These are phyloP conservation scores for Latrodectus elegans DNA, from an alignment of 2,888 invertebrate species.

Conservation along the genomic window DNA sequence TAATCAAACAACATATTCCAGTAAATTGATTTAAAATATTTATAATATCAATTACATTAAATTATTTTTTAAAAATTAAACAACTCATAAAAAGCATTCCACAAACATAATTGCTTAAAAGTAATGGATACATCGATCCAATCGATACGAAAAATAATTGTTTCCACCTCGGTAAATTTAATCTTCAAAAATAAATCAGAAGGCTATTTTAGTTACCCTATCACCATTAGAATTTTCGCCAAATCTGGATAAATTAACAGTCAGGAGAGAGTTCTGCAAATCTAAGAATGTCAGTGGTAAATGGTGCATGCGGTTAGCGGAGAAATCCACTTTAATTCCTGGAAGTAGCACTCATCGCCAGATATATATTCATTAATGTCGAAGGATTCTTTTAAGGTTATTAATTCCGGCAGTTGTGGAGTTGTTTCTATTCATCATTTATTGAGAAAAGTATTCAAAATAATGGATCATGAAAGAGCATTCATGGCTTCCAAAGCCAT, in stretches of 20 bases:
- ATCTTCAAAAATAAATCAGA: neutral
- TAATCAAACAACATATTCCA: no score
- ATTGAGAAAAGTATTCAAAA: no score
- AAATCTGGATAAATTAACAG: neutral
- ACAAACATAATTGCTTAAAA: no score
- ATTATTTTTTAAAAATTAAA: no score
- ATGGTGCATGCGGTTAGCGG: neutral
- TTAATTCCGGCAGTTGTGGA: neutral
- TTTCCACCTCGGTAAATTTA: neutral
- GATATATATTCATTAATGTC: conserved; percentile 3
- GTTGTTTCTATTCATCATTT: no score
- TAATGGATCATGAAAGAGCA: no score
- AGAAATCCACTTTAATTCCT: neutral
- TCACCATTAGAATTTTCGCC: neutral
- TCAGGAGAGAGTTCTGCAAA: neutral
- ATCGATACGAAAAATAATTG: neutral
- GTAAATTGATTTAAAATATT: no score
- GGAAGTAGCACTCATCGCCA: neutral
- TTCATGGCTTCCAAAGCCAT: no score
- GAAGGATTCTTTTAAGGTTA: neutral
- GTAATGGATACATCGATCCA: no score
- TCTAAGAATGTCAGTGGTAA: neutral
- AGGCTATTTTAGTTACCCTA: neutral
- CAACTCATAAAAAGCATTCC: no score
- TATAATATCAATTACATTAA: no score